phyloP scores from a whole-genome alignment of 2,888 invertebrate genomes.

The Ophion ventricosus region DNA sequence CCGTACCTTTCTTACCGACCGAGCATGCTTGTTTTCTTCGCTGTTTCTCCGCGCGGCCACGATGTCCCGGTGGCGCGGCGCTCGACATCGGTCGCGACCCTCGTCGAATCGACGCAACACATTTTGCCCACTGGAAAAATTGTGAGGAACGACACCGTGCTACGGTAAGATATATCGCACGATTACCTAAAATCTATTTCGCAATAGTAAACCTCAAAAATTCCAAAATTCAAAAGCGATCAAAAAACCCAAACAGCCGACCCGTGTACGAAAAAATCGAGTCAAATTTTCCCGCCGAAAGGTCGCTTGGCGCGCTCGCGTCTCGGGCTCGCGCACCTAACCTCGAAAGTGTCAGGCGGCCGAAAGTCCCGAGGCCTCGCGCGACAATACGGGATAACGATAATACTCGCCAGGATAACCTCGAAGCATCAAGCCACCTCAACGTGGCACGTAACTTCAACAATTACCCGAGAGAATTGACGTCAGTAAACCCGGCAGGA shows the following conservation, averaged over 20 bases:
- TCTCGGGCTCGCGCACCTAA: slow-evolving; percentile 15
- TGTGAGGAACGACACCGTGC: neutral
- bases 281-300: slow-evolving; percentile 20
- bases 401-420: neutral
- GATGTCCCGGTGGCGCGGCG: neutral
- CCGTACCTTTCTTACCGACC: neutral
- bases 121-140: neutral
- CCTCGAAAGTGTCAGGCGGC: neutral
- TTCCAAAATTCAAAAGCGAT: neutral
- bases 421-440: neutral
- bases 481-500: neutral
- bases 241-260: neutral
- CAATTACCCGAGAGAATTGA: neutral
- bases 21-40: neutral
- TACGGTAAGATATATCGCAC: slow-evolving; percentile 33
- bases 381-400: too few relatives aligned
- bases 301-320: neutral
- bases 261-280: neutral
- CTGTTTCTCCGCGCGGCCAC: neutral
- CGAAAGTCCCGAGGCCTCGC: neutral
- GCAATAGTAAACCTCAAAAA: neutral
- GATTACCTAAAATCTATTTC: neutral
- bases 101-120: neutral
- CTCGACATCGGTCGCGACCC: neutral
- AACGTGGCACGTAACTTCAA: slow-evolving; percentile 13